Base-by-base conservation (phyloP, 2,113 vertebrate species). In the Mobula birostris region DNA sequence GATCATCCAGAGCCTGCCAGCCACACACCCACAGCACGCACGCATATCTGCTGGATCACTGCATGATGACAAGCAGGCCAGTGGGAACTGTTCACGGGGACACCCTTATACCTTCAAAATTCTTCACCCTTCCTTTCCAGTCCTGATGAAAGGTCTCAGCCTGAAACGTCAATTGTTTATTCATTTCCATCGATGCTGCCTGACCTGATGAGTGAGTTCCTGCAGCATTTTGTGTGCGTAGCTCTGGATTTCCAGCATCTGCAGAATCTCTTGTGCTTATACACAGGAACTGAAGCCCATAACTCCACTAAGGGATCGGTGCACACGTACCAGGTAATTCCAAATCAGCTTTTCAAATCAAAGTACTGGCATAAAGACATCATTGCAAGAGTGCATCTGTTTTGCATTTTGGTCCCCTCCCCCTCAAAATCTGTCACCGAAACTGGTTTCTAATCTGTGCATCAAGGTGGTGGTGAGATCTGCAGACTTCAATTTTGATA, bases 401-500 rank as follows among this genome's bases (percentile, higher is more conserved):
- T 72, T 92, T 92, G 91, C 70, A 93, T 93, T 93, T 70, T 93
- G 27, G 5, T 21, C 88, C 68, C 24, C 17, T n/a, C 88, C 32
- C 32, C 32, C 90, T 29, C 91, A 40, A 72, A 27, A 7, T 32
- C 91, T 56, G 36, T n/a, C 70, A 24, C 91, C 56, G 68, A 40
- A 29, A 40, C 68, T 66, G 17, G 32, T 56, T 74, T 93, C 66
- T 74, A 74, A 93, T 93, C 56, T 70, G 24, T 24, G n/a, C 36
- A 74, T 74, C 36, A n/a, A 90, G 61, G 61, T 90, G 83, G 83
- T 87, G 58, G 85, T 14, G 66, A 66, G 29, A 66, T 27, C 24
- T 5, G 17, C 58, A 32, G 85, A 32, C 85, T 19, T 66, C 61
- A 90, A 90, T 66, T n/a, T 90, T 14, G 17, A 5, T 63, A 90